Evolutionary conservation across 2,888 invertebrate species (phyloP).

Genomic region (Biston stratarius): DNA sequence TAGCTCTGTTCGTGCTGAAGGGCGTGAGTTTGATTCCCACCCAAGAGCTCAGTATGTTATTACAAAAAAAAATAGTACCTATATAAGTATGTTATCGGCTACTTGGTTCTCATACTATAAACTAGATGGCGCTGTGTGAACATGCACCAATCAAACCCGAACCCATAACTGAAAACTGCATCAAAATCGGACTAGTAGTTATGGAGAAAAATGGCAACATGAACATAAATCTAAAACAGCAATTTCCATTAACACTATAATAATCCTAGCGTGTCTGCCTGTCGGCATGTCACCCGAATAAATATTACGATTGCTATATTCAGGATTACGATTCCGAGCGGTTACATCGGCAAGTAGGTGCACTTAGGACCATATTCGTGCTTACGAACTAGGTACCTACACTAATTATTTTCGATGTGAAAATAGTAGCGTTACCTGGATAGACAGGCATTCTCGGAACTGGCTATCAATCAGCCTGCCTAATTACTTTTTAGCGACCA

Average conservation of each 20-base stretch:
- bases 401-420: background rate
- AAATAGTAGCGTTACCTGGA: background rate
- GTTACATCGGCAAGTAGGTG: constrained; percentile 19
- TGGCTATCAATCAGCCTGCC: constrained; percentile 11
- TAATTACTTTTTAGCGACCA: constrained; percentile 16
- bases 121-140: too few relatives aligned
- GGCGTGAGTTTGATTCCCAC: too few relatives aligned
- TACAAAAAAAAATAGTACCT: too few relatives aligned
- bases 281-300: constrained; percentile 39
- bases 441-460: background rate
- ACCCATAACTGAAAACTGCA: too few relatives aligned
- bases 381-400: too few relatives aligned
- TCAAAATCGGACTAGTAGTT: too few relatives aligned
- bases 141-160: too few relatives aligned
- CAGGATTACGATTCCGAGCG: constrained; percentile 26
- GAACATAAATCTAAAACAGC: constrained; percentile 26
- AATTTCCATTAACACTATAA: constrained; percentile 36
- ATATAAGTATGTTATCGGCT: too few relatives aligned
- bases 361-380: background rate
- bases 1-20: too few relatives aligned
- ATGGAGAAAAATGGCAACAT: too few relatives aligned
- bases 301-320: constrained; percentile 42
- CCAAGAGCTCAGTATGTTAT: too few relatives aligned
- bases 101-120: too few relatives aligned
- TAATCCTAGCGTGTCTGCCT: constrained; percentile 33